Percentiles rank a stretch among this genome's conserved stretches.
Conservation (phyloP, 1,140 invertebrate species). For the Dendroctonus ponderosae region DNA sequence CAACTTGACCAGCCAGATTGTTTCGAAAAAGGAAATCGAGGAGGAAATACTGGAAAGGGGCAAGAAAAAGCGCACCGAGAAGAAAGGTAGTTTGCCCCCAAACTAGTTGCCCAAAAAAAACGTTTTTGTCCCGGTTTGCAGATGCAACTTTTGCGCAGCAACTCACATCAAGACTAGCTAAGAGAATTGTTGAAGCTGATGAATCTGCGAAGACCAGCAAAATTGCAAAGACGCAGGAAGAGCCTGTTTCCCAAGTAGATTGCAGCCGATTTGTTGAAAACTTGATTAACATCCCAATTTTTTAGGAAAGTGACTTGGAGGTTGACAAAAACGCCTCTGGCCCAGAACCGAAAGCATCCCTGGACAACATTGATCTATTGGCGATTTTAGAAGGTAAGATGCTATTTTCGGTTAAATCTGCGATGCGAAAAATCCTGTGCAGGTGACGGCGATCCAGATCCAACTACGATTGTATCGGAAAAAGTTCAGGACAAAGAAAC, state of each 20-base stretch:
- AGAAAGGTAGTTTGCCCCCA: constrained; percentile 1
- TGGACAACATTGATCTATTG: constrained; percentile 47
- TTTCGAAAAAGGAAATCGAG: constrained; percentile 54
- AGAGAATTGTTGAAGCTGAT: constrained; percentile 38
- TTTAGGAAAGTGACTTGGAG: constrained; percentile 2
- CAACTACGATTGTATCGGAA: constrained; percentile 4
- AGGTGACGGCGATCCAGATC: constrained; percentile 17
- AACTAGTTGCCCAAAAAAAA: not conserved
- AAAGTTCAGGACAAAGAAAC: constrained; percentile 11
- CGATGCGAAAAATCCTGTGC: not conserved
- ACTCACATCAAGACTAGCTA: constrained; percentile 48
- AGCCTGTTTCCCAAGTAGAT: not conserved
- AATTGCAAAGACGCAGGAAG: not conserved
- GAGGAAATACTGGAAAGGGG: constrained; percentile 53
- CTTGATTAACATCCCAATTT: not conserved
- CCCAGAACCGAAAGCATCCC: constrained; percentile 18
- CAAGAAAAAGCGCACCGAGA: constrained; percentile 28
- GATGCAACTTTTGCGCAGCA: constrained; percentile 43
- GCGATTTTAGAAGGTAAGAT: constrained; percentile 49
- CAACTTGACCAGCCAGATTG: constrained; percentile 54
- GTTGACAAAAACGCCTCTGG: constrained; percentile 23
- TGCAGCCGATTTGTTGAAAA: not conserved
- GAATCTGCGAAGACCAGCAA: not conserved
- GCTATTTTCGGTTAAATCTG: constrained; percentile 12
- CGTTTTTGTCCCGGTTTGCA: not conserved